Percentiles rank a stretch among this genome's conserved stretches.
Evolutionary conservation across 2,888 invertebrate genomes (phyloP).

Genomic region (Balanococcus diminutus): DNA sequence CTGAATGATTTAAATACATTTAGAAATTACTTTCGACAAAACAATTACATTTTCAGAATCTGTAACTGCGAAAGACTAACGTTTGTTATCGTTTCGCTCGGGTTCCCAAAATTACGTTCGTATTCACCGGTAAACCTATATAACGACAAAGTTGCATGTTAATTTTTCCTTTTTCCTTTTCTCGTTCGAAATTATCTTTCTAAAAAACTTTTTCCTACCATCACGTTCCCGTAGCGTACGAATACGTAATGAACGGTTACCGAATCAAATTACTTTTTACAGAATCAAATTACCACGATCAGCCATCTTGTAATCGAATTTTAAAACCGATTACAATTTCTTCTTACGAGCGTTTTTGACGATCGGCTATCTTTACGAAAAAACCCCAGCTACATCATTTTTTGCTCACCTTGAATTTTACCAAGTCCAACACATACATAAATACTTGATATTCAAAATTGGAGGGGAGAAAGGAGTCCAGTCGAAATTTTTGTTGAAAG

Average conservation of each 20-base stretch:
- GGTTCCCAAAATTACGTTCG: conserved; percentile 35
- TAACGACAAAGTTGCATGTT: neutral
- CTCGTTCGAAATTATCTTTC: neutral
- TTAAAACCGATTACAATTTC: neutral
- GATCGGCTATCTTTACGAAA: too few relatives aligned
- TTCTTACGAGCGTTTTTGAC: too few relatives aligned
- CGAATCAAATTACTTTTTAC: neutral
- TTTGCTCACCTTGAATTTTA: too few relatives aligned
- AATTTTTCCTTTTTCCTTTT: neutral
- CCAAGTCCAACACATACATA: neutral
- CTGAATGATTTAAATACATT: conserved; percentile 53
- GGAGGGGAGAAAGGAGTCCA: too few relatives aligned
- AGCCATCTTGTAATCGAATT: neutral
- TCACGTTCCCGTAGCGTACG: neutral
- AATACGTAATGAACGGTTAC: neutral
- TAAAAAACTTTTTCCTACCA: neutral
- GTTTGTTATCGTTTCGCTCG: conserved; percentile 41
- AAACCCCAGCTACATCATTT: too few relatives aligned
- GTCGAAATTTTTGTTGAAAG: too few relatives aligned
- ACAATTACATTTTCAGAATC: conserved; percentile 53
- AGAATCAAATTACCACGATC: neutral
- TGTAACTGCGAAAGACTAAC: conserved; percentile 53
- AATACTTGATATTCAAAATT: too few relatives aligned
- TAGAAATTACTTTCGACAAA: conserved; percentile 52
- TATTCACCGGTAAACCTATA: neutral